Evolutionary conservation across 2,888 invertebrate genomes (phyloP), one percentile per base, ranked within the genome.

Genomic region (Clitarchus hookeri): DNA sequence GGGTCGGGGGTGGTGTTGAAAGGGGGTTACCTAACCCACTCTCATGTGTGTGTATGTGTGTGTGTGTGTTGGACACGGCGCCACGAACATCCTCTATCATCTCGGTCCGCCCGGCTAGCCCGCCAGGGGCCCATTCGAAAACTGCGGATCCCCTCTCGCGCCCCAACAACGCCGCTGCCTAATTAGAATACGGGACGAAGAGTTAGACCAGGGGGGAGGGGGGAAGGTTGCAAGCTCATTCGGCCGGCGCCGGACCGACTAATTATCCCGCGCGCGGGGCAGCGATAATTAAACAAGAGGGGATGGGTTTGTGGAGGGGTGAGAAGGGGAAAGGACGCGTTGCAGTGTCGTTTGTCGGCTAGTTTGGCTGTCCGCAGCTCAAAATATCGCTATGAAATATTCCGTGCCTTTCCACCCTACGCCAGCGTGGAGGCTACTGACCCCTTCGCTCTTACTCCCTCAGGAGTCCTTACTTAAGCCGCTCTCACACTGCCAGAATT

Each of bases 351-450:
- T 78, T 25, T 26, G 79, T 65, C 65, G 44, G 84, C 53, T n/a
- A 9, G 65, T 65, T 36, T 36, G 13, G 65, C 65, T n/a, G 65
- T n/a, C 19, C 65, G 65, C 23, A n/a, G 65, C 65, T 6, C 48
- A 48, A 48, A 48, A 48, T 48, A 48, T 48, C 48, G 16, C 48
- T 11, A 48, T 48, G 48, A 48, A 48, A 48, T 48, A 48, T 48
- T 48, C 83, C 23, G 44, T 83, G 48, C 83, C 44, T 83, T 82
- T 44, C 27, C 83, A 16, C 23, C 83, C 83, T 23, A 13, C 83
- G 83, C 44, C 83, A 13, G 23, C 80, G 25, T 27, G 6, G 82
- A 44, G 78, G 77, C 44, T 27, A 19, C 79, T 79, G 44, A 54
- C 27, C n/a, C 36, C 36, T 25, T 0, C 53, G 11, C 53, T 65